Evolutionary conservation across 2,888 invertebrate genomes (phyloP).

Genomic region (Yponomeuta malinellus): DNA sequence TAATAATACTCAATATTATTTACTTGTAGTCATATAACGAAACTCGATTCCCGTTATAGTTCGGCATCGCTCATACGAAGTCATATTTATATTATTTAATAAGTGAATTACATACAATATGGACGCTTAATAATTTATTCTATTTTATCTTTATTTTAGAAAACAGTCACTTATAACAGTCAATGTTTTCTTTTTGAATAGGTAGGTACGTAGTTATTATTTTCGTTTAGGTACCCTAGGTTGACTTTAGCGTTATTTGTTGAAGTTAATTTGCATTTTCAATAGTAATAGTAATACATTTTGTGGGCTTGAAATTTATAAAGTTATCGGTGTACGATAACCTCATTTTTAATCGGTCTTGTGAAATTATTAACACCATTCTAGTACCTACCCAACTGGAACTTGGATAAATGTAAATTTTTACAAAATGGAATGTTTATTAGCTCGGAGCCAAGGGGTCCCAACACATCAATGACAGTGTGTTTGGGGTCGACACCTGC

Average conservation of each 20-base stretch:
- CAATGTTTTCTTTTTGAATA: no score
- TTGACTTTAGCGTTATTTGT: no score
- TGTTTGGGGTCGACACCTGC: slow-evolving; percentile 27
- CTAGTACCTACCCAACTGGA: no score
- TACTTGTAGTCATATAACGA: neutral
- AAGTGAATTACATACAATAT: neutral
- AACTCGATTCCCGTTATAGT: neutral
- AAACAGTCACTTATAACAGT: no score
- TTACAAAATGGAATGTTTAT: neutral
- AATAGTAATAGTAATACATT: no score
- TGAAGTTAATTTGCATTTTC: no score
- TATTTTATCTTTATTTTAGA: no score
- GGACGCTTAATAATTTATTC: neutral
- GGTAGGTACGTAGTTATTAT: no score
- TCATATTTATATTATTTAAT: no score
- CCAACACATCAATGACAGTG: neutral
- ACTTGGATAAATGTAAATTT: neutral
- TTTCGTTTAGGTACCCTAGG: no score
- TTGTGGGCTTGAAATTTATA: no score
- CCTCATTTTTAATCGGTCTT: neutral
- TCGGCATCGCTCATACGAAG: neutral
- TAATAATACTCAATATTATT: neutral
- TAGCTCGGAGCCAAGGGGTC: neutral
- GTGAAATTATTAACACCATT: neutral
- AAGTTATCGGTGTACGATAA: neutral